phyloP scores from a whole-genome alignment of 1,140 invertebrate genomes.

The Drosophila hydei region DNA sequence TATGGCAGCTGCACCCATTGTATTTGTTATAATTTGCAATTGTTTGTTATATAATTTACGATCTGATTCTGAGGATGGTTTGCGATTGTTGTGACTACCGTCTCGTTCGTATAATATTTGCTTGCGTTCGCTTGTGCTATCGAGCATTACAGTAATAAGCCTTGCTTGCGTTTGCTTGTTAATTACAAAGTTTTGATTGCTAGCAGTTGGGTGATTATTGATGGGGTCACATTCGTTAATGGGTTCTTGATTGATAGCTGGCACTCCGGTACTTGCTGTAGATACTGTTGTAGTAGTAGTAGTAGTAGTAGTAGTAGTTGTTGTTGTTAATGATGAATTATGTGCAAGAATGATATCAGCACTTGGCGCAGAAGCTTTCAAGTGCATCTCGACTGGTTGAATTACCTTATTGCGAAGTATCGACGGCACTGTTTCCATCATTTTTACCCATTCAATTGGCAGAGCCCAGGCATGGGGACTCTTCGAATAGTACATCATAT shows the following conservation, averaged over 20 bases:
- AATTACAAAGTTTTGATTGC: constrained; percentile 41
- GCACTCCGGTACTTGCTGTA: constrained; percentile 11
- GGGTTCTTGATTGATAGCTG: constrained; percentile 5
- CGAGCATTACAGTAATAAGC: constrained; percentile 34
- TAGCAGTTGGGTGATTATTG: constrained; percentile 19
- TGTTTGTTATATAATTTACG: constrained; percentile 76
- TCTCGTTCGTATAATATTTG: constrained; percentile 47
- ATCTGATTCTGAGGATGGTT: constrained; percentile 62
- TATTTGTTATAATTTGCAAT: constrained; percentile 76
- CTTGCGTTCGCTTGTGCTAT: constrained; percentile 44
- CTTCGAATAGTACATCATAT: constrained; percentile 78
- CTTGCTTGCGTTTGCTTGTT: constrained; percentile 51
- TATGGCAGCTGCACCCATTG: constrained; percentile 55
- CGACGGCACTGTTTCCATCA: constrained; percentile 68
- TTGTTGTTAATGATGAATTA: constrained; percentile 56
- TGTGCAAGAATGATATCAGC: constrained; percentile 59
- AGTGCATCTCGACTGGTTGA: constrained; percentile 23
- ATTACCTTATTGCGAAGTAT: constrained; percentile 84
- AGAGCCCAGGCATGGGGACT: constrained; percentile 78
- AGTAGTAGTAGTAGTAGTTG: constrained; percentile 13
- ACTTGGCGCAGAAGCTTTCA: constrained; percentile 18
- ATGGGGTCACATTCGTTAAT: constrained; percentile 21
- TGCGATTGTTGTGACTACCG: constrained; percentile 54
- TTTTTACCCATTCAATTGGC: constrained; percentile 76
- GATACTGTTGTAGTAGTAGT: constrained; percentile 12